These are phyloP conservation scores for Orientallactaga bullata DNA, from an alignment of 2,113 vertebrate species.

Conservation along the genomic window DNA sequence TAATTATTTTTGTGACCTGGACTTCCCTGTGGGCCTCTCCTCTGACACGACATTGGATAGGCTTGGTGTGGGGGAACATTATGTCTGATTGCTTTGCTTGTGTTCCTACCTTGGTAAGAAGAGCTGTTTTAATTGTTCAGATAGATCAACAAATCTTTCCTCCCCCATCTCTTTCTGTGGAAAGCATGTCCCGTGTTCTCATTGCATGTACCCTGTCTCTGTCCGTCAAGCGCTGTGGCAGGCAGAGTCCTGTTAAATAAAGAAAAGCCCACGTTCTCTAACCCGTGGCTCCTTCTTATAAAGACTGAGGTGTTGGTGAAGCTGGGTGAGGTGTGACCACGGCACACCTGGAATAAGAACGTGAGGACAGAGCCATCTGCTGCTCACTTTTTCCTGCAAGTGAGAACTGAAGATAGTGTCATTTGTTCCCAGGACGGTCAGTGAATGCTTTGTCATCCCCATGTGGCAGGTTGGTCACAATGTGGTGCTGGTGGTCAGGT, in stretches of 20 bases:
- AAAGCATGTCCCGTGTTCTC: neutral
- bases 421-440: neutral
- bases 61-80: neutral
- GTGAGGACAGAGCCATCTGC: neutral
- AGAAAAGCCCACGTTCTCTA: rapidly evolving
- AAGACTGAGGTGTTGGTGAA: rapidly evolving
- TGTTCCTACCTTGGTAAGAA: neutral
- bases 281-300: neutral
- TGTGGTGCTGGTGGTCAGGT: too few species aligned
- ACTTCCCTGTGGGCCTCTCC: neutral
- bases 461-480: too few species aligned
- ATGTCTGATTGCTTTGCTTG: neutral
- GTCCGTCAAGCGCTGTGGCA: neutral
- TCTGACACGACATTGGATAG: rapidly evolving
- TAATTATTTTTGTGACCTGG: neutral
- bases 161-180: neutral
- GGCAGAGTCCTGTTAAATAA: neutral
- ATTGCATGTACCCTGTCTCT: neutral
- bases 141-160: neutral
- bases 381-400: neutral
- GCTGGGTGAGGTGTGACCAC: rapidly evolving
- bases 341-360: neutral
- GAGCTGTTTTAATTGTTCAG: neutral
- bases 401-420: neutral
- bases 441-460: too few species aligned